These are phyloP conservation scores for Hyperopisus bebe DNA, from an alignment of 2,113 vertebrate species.

Conservation along the genomic window DNA sequence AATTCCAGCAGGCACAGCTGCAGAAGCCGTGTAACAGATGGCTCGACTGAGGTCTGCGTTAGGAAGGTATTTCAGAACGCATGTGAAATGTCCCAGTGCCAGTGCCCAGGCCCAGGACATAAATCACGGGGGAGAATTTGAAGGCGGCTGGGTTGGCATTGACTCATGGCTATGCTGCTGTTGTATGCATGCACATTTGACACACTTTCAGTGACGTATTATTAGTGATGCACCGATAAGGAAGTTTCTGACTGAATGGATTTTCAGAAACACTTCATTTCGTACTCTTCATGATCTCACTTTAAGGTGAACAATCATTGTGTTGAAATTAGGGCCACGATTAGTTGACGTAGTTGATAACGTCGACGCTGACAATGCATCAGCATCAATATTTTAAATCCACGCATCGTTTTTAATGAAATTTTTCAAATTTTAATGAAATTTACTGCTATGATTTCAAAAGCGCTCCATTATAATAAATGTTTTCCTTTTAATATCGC, in stretches of 20 bases:
- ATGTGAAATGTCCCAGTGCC: not conserved
- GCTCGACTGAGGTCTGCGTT: not conserved
- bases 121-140: not conserved
- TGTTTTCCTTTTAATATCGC: too few species aligned
- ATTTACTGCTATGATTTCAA: too few species aligned
- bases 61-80: not conserved
- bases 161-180: not conserved
- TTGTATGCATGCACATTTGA: not conserved
- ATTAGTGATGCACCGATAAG: not conserved
- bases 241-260: not conserved
- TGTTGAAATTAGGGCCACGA: not conserved
- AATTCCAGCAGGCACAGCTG: not conserved
- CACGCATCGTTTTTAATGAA: too few species aligned
- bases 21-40: not conserved
- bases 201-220: not conserved
- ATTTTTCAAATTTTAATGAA: too few species aligned
- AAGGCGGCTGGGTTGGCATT: not conserved
- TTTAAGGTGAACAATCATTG: not conserved
- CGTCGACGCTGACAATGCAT: too few species aligned
- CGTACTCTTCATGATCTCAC: not conserved
- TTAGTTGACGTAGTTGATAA: too few species aligned
- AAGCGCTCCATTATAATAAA: too few species aligned
- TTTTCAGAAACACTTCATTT: not conserved
- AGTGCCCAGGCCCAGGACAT: not conserved
- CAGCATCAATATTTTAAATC: too few species aligned